These are phyloP conservation scores for Strongylocentrotus purpuratus DNA, from an alignment of 35 echinoderm and acorn worm genomes.

Conservation along the genomic window DNA sequence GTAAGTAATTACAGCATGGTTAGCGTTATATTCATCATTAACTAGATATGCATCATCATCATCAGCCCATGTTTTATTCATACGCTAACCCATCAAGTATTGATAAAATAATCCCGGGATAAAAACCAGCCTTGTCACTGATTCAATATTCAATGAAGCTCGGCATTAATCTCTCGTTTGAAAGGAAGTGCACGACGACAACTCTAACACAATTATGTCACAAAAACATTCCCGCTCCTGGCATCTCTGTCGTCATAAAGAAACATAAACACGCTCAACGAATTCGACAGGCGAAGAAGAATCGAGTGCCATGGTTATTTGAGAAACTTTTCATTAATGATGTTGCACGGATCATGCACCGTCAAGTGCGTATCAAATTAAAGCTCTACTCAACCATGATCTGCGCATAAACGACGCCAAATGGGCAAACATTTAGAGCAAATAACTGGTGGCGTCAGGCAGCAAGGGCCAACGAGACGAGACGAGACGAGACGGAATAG, in stretches of 20 bases:
- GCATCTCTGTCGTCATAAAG: background rate
- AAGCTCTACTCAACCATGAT: background rate
- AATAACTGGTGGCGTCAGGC: background rate
- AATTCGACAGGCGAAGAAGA: background rate
- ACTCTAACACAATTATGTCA: background rate
- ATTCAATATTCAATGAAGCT: background rate
- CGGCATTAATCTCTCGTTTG: background rate
- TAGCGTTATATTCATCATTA: background rate
- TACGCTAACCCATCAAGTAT: background rate
- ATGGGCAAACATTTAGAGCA: background rate
- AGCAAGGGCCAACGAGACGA: background rate
- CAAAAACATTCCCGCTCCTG: background rate
- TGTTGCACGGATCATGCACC: background rate
- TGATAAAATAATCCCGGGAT: background rate
- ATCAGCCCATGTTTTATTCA: background rate
- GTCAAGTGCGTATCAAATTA: background rate
- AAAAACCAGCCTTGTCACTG: background rate
- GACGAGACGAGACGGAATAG: background rate
- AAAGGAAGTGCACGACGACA: background rate
- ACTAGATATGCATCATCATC: background rate
- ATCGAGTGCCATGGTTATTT: background rate
- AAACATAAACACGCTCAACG: background rate
- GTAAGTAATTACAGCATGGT: background rate
- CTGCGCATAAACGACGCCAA: background rate
- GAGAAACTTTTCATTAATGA: background rate